Evolutionary conservation across 2,888 invertebrate genomes (phyloP).

Genomic region (Lamellibrachia columna): DNA sequence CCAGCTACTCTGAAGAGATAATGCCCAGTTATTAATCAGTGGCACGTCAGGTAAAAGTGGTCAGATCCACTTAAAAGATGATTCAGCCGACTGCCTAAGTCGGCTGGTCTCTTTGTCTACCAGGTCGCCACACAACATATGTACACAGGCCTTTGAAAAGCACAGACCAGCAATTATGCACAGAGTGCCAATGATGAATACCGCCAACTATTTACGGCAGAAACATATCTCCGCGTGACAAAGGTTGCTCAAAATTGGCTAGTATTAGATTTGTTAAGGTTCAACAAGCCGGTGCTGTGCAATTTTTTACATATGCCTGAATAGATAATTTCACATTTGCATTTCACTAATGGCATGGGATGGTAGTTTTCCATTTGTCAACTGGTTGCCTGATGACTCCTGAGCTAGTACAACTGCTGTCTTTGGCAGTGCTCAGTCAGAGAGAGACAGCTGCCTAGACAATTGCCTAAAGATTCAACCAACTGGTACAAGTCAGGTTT

Average conservation of each 20-base stretch:
- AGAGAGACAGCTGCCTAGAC: background rate
- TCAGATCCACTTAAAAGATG: background rate
- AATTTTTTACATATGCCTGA: background rate
- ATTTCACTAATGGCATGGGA: background rate
- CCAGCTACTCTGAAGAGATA: background rate
- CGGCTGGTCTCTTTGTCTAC: background rate
- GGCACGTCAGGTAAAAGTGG: background rate
- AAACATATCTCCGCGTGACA: constrained; percentile 12
- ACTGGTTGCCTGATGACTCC: background rate
- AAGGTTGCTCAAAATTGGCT: constrained; percentile 16
- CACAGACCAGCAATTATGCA: background rate
- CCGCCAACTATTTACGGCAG: constrained; percentile 1
- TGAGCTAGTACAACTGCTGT: background rate
- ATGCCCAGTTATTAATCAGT: constrained; percentile 16
- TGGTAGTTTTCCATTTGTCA: constrained; percentile 16
- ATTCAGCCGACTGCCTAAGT: background rate
- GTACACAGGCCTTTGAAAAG: constrained; percentile 10
- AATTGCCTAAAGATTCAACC: background rate
- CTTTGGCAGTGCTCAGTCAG: background rate
- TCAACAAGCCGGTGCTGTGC: background rate
- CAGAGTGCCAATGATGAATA: constrained; percentile 16
- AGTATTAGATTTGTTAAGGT: constrained; percentile 12
- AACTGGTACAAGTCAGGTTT: background rate
- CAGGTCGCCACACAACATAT: background rate
- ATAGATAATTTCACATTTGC: constrained; percentile 9